Conservation (phyloP, 1,140 invertebrate species). For the Magallana gigas region DNA sequence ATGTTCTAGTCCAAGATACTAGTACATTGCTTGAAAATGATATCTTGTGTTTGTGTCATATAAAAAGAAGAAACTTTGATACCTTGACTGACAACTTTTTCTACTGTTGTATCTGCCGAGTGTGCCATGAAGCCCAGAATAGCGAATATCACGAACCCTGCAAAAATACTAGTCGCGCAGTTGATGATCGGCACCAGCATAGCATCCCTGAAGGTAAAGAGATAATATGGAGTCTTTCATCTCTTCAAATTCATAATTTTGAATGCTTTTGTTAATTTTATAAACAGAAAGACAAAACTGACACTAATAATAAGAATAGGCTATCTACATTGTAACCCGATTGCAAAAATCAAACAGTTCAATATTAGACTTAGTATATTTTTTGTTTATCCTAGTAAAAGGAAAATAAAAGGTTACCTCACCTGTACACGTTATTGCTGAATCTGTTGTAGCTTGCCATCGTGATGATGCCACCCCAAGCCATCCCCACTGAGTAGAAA, state of each 20-base stretch:
- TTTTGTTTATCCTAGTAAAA: background rate
- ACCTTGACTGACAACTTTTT: slow-evolving; percentile 76
- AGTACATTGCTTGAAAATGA: no score
- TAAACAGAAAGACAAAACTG: no score
- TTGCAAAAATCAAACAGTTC: no score
- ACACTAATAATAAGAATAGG: no score
- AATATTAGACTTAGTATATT: no score
- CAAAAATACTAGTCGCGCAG: slow-evolving; percentile 97
- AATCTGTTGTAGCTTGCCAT: slow-evolving; percentile 79
- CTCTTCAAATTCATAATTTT: no score
- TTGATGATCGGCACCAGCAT: slow-evolving; percentile 97
- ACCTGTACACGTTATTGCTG: slow-evolving; percentile 76
- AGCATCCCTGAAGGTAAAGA: slow-evolving; percentile 84
- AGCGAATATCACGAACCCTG: slow-evolving; percentile 98
- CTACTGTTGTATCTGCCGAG: slow-evolving; percentile 71
- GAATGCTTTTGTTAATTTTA: no score
- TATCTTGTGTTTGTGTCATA: no score
- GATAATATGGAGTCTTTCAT: background rate
- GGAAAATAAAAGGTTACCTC: background rate
- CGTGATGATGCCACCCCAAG: slow-evolving; percentile 78
- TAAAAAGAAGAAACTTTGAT: background rate
- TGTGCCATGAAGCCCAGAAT: slow-evolving; percentile 88
- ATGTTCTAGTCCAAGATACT: no score
- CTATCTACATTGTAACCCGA: no score
- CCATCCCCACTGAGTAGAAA: slow-evolving; percentile 78